Conservation (phyloP, 1,140 invertebrate genomes). For the Trichonephila inaurata region DNA sequence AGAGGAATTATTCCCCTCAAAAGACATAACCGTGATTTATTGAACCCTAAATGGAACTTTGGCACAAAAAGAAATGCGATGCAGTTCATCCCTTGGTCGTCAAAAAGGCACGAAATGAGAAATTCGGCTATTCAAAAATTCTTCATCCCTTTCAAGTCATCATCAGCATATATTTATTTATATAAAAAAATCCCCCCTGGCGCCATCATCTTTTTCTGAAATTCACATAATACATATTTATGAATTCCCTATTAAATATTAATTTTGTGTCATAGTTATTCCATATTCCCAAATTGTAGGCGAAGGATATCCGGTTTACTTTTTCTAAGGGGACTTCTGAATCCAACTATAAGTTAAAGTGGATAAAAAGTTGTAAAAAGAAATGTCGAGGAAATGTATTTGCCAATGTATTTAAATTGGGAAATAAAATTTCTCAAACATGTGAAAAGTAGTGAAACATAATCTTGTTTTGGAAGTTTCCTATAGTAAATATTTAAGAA, state of each 20-base stretch:
- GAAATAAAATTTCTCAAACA: too few species aligned
- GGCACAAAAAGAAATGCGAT: neutral
- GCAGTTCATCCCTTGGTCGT: neutral
- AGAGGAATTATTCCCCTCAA: neutral
- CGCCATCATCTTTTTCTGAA: neutral
- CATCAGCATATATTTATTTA: conserved; percentile 59
- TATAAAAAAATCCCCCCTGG: neutral
- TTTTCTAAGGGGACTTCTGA: neutral
- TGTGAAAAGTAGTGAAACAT: too few species aligned
- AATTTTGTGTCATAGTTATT: conserved; percentile 36
- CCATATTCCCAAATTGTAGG: neutral
- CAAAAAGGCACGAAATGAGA: conserved; percentile 25
- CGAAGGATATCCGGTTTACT: neutral
- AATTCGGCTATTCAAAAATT: conserved; percentile 45
- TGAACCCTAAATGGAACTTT: conserved; percentile 48
- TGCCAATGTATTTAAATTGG: too few species aligned
- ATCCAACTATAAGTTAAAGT: neutral
- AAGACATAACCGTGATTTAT: conserved; percentile 55
- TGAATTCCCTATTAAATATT: conserved; percentile 38
- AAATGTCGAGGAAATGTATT: too few species aligned
- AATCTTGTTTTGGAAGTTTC: too few species aligned
- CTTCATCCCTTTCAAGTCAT: conserved; percentile 31
- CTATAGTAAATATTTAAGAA: too few species aligned
- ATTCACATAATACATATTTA: conserved; percentile 34
- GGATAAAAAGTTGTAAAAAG: neutral